Base-by-base conservation (phyloP, 1,140 invertebrate genomes). In the Calliopsis andreniformis region DNA sequence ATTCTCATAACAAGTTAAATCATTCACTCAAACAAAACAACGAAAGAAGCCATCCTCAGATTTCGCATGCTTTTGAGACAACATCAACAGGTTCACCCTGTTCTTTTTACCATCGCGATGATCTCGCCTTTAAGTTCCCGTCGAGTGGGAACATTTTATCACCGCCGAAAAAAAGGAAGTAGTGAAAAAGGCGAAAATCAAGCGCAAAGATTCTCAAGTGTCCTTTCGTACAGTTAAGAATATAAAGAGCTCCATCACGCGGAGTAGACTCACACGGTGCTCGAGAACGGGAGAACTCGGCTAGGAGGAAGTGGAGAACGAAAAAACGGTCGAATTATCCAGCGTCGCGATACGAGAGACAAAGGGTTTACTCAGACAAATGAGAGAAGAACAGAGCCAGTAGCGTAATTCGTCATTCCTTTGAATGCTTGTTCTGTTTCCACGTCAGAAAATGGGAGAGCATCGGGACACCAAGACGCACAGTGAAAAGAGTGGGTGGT, bases 331-430 rank as follows among this genome's bases (percentile, higher is more conserved):
- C 20, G 71, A 66, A 73, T 73, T 73, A 66, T 49, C 39, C 28
- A 18, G 62, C 43, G 45, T 3, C 39, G 51, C 28, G 20, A 43
- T 42, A 23, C 23, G 32, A 12, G 56, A 51, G 32, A 71, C 58
- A 71, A 53, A 49, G 47, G 47, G 25, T 64, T 53, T 62, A 75
- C 71, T 75, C 71, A 67, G 71, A 51, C 51, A 75, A 75, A 75
- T 67, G 71, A 75, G 62, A 30, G 51, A 62, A 67, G 71, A 67
- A 67, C 51, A 67, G 43, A 62, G 51, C 62, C 51, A 10, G 51
- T 35, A 16, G 62, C 51, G 62, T 55, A 75, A 75, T 75, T 75
- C 39, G 28, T 47, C 70, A 49, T 66, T 73, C 4, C 35, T 56
- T 61, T 64, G 62, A 25, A 56, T 67, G 71, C 20, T 67, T 75